These are phyloP conservation scores for Petrosia ficiformis DNA, from an alignment of 37 sponge, comb jelly and placozoan species.

Conservation along the genomic window DNA sequence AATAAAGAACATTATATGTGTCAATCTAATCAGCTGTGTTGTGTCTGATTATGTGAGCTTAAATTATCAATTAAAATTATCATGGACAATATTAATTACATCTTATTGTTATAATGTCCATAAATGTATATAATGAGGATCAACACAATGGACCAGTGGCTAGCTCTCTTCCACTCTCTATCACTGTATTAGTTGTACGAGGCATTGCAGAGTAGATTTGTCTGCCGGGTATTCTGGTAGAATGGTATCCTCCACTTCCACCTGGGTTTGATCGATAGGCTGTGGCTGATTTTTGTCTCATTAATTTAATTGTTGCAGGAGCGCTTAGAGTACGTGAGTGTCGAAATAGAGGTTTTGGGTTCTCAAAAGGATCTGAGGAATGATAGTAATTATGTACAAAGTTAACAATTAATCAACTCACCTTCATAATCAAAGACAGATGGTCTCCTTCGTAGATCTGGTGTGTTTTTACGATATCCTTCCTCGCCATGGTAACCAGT, in stretches of 20 bases:
- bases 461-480: constrained; percentile 78
- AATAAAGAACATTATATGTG: not conserved
- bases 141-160: not conserved
- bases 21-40: not conserved
- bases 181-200: not conserved
- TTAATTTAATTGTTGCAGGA: constrained; percentile 41
- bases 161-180: not conserved
- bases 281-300: constrained; percentile 46
- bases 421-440: constrained; percentile 80
- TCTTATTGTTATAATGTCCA: not conserved
- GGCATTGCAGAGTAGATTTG: constrained; percentile 49
- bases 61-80: too few species aligned
- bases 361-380: constrained; percentile 47
- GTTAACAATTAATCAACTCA: constrained; percentile 13
- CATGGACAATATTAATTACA: not conserved
- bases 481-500: constrained; percentile 69
- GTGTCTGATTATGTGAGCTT: too few species aligned
- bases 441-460: constrained; percentile 41
- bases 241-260: too few species aligned
- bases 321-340: constrained; percentile 23
- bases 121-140: too few species aligned
- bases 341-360: constrained; percentile 20
- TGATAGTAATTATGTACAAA: not conserved
- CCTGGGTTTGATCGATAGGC: not conserved
- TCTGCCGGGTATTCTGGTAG: too few species aligned